Evolutionary conservation across 1,140 invertebrate genomes (phyloP).

Genomic region (Lasioglossum baleicum): DNA sequence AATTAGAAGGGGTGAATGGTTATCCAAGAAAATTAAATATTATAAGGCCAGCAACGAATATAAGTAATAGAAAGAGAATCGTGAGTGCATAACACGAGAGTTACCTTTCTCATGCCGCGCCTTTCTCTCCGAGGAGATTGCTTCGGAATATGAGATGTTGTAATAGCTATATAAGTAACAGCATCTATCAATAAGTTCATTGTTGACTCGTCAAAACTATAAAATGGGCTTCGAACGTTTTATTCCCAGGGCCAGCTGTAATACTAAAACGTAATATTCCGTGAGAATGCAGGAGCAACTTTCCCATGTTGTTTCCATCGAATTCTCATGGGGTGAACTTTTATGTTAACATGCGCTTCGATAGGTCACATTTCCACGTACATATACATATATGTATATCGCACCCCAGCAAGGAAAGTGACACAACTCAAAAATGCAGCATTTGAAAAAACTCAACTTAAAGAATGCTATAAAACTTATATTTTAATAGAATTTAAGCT

Average conservation of each 20-base stretch:
- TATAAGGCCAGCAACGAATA: slow-evolving; percentile 24
- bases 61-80: slow-evolving; percentile 36
- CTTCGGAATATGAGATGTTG: slow-evolving; percentile 25
- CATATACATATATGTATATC: too few species aligned
- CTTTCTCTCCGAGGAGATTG: slow-evolving; percentile 37
- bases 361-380: too few species aligned
- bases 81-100: slow-evolving; percentile 19
- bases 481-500: too few species aligned
- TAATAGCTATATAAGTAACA: slow-evolving; percentile 32
- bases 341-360: too few species aligned
- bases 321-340: too few species aligned
- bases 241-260: too few species aligned
- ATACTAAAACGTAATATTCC: neutral
- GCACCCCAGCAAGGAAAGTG: too few species aligned
- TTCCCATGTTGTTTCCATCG: too few species aligned
- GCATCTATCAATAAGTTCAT: slow-evolving; percentile 38
- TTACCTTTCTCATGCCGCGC: slow-evolving; percentile 44
- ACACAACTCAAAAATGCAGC: too few species aligned
- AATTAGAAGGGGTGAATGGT: neutral
- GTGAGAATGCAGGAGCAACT: neutral
- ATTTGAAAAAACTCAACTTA: too few species aligned
- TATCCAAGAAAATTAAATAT: neutral
- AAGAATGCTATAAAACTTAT: too few species aligned
- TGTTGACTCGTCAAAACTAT: slow-evolving; percentile 6
- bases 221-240: neutral